Conservation (phyloP, 2,797 vertebrate species). For the Notoglanidium macrostoma region DNA sequence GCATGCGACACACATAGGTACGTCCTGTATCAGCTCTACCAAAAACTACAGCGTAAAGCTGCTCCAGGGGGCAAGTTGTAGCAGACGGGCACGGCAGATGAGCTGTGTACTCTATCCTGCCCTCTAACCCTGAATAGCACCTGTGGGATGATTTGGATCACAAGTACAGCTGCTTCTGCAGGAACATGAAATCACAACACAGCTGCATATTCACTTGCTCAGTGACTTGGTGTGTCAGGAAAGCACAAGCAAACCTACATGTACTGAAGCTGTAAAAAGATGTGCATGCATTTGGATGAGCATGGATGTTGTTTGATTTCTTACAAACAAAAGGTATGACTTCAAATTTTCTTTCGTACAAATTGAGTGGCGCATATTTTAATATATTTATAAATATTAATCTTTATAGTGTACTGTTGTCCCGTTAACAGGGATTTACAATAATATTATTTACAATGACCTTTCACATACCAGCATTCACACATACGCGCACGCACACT, state of each 20-base stretch:
- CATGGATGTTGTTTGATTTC: background rate
- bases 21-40: background rate
- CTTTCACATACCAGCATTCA: background rate
- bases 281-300: slow-evolving; percentile 1
- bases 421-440: background rate
- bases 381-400: background rate
- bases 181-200: background rate
- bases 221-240: background rate
- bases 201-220: background rate
- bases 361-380: background rate
- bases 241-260: background rate
- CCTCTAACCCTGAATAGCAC: slow-evolving; percentile 19
- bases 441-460: background rate
- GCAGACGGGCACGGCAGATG: background rate
- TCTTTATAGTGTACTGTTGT: background rate
- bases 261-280: background rate
- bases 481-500: background rate
- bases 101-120: background rate
- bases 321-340: background rate
- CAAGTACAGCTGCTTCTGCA: slow-evolving; percentile 12
- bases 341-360: background rate
- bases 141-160: slow-evolving; percentile 15
- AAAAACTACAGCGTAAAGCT: background rate
- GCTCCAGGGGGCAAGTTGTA: background rate
- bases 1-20: background rate